These are phyloP conservation scores for Cordilura impudica DNA, from an alignment of 2,888 invertebrate genomes.

Conservation along the genomic window DNA sequence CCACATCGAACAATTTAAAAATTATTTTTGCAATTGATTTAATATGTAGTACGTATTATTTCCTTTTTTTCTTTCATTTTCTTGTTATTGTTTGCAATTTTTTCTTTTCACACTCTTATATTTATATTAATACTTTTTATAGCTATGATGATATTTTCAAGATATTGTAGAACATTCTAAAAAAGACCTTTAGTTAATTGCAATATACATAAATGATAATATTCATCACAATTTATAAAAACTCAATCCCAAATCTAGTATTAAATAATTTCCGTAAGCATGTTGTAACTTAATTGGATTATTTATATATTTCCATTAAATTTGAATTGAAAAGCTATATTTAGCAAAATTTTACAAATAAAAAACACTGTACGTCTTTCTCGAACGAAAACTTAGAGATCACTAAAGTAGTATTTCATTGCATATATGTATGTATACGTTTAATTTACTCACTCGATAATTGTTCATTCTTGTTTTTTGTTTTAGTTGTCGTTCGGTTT, in stretches of 20 bases:
- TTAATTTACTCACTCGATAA: conserved; percentile 16
- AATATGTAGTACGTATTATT: background rate
- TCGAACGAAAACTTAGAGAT: conserved; percentile 52
- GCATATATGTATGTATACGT: conserved; percentile 39
- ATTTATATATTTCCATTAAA: background rate
- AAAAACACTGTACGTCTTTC: background rate
- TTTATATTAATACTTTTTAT: background rate
- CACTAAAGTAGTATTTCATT: conserved; percentile 46
- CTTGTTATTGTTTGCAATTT: background rate
- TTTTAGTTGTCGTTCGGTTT: conserved; percentile 21
- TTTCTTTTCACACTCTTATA: background rate
- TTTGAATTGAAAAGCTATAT: background rate
- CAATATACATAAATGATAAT: background rate
- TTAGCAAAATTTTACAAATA: background rate
- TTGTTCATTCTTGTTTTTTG: conserved; percentile 14
- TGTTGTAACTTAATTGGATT: no score
- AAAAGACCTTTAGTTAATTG: conserved; percentile 12
- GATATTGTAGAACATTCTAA: conserved; percentile 37
- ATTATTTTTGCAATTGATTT: conserved; percentile 12
- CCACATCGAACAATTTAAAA: conserved; percentile 27
- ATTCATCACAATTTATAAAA: no score
- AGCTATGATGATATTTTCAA: background rate
- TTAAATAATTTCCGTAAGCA: no score
- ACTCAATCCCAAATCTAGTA: no score
- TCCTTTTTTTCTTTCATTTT: background rate